Percentiles rank a stretch among this genome's conserved stretches.
Evolutionary conservation across 2,888 invertebrate species (phyloP).

Genomic region (Empis stercorea): DNA sequence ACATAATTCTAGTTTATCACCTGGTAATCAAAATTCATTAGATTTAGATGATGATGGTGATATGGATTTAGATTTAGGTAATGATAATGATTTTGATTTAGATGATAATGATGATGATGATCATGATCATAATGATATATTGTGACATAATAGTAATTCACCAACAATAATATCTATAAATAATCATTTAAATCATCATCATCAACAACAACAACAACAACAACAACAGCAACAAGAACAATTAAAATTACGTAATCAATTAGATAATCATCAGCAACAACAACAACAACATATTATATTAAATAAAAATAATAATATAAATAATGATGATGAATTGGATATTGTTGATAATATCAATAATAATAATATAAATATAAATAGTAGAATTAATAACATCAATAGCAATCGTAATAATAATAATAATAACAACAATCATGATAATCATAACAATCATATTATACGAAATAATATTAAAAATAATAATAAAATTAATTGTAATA

Average conservation of each 20-base stretch:
- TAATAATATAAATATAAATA: constrained; percentile 9
- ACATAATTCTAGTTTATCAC: constrained; percentile 18
- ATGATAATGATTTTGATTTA: constrained; percentile 29
- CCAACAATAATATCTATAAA: constrained; percentile 4
- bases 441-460: neutral
- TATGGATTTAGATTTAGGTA: constrained; percentile 30
- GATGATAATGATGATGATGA: constrained; percentile 20
- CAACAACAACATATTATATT: constrained; percentile 10
- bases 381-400: constrained; percentile 4
- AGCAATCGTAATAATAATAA: neutral
- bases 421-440: constrained; percentile 1
- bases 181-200: constrained; percentile 8
- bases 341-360: neutral
- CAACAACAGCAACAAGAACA: constrained; percentile 6
- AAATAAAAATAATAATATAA: constrained; percentile 1
- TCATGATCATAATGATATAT: constrained; percentile 19
- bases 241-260: constrained; percentile 8
- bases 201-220: constrained; percentile 1
- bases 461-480: neutral
- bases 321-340: constrained; percentile 4
- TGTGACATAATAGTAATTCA: constrained; percentile 18
- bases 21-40: constrained; percentile 23
- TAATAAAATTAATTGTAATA: constrained; percentile 4
- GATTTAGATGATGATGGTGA: constrained; percentile 30
- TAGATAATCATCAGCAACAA: constrained; percentile 7